Percentiles rank a stretch among this genome's conserved stretches.
These are phyloP conservation scores for Rugalucina vietnamica DNA, from an alignment of 2,888 invertebrate genomes.

Conservation along the genomic window DNA sequence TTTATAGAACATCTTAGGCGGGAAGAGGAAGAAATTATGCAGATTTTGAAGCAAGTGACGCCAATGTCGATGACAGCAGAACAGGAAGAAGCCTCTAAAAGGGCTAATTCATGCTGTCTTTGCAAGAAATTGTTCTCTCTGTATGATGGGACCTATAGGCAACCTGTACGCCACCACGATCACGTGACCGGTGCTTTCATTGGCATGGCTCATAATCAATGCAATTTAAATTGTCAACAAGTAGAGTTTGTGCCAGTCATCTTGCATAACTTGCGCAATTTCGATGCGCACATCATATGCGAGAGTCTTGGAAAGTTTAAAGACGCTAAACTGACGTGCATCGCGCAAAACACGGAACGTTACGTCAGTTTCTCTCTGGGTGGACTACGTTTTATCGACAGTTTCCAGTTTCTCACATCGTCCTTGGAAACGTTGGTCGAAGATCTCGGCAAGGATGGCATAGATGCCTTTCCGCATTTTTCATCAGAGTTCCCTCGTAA, in stretches of 20 bases:
- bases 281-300: constrained; percentile 20
- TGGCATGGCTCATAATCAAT: constrained; percentile 3
- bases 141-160: not conserved
- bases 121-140: constrained; percentile 23
- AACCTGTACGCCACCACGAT: too few species aligned
- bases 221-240: constrained; percentile 15
- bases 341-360: constrained; percentile 18
- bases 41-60: constrained; percentile 26
- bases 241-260: constrained; percentile 14
- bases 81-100: constrained; percentile 4
- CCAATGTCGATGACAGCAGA: constrained; percentile 31
- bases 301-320: constrained; percentile 13
- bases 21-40: constrained; percentile 39
- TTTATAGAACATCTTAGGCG: constrained; percentile 30
- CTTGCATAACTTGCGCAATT: constrained; percentile 24
- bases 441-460: not conserved
- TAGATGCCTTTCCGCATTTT: not conserved
- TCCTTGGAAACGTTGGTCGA: not conserved
- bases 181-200: not conserved
- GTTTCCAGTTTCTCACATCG: constrained; percentile 26
- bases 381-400: constrained; percentile 19
- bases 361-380: constrained; percentile 28
- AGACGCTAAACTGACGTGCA: not conserved
- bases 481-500: not conserved
- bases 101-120: constrained; percentile 29